Percentiles rank a stretch among this genome's conserved stretches.
Evolutionary conservation across 2,888 invertebrate species (phyloP).

Genomic region (Ceratothoa steindachneri): DNA sequence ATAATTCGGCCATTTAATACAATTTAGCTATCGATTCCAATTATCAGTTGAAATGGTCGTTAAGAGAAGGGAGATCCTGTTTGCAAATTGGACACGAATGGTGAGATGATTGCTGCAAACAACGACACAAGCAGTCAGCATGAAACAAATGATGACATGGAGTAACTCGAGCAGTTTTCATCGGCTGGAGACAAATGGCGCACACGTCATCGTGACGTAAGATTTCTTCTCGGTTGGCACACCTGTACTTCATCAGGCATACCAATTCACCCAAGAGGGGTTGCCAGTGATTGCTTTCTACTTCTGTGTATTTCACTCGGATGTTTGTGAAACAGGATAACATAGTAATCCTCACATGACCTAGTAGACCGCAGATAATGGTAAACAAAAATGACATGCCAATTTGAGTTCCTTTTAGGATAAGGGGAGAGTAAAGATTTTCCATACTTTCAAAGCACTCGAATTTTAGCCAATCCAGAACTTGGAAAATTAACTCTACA

Average conservation of each 20-base stretch:
- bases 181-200: conserved; percentile 68
- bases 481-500: neutral
- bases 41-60: neutral
- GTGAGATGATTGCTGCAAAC: neutral
- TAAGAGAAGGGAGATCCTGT: neutral
- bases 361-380: conserved; percentile 50
- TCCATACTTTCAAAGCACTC: conserved; percentile 69
- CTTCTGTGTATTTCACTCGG: conserved; percentile 52
- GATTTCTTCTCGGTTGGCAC: conserved; percentile 64
- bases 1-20: too few relatives aligned
- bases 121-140: conserved; percentile 63
- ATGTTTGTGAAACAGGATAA: conserved; percentile 65
- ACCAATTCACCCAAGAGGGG: conserved; percentile 63
- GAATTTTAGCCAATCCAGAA: conserved; percentile 53
- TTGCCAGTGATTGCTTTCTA: conserved; percentile 57
- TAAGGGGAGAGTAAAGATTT: conserved; percentile 64
- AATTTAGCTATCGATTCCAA: too few relatives aligned
- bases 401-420: conserved; percentile 58
- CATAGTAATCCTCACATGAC: conserved; percentile 61
- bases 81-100: conserved; percentile 9
- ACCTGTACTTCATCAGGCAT: conserved; percentile 46
- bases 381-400: conserved; percentile 20
- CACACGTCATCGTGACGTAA: conserved; percentile 70
- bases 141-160: conserved; percentile 77
- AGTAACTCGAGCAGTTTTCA: conserved; percentile 69